Base-by-base conservation (phyloP, 2,113 vertebrate species). In the Muntiacus reevesi region DNA sequence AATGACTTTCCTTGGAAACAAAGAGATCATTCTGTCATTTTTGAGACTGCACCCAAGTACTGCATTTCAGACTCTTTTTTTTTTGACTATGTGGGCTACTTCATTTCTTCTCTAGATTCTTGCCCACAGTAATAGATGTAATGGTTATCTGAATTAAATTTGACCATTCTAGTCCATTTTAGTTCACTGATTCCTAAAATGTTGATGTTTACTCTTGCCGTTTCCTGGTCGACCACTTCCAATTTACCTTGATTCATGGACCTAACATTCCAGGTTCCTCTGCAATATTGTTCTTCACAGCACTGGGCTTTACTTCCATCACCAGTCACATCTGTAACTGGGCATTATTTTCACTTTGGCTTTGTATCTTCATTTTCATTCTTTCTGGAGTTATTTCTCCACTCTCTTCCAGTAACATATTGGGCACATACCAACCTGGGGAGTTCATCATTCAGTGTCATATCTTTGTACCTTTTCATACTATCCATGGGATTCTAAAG, bases 201-300 rank as follows among this genome's bases (percentile, higher is more conserved):
- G 62, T 4, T 0, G 16, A 67, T n/a, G 62, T 67, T 67, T 16
- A 67, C 62, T n/a, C 62, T 19, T 67, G 33, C 16, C 0, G 0
- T n/a, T 15, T 64, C 62, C 30, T 64, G 33, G 3, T 64, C n/a
- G 62, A 64, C 62, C 62, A 64, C 15, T 64, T 64, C 62, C 15
- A 64, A 0, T 64, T n/a, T n/a, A n/a, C 7, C 62, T 9, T 64
- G 62, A 17, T 64, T 64, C 62, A n/a, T 64, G 62, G 15, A 64
- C 30, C 62, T 64, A n/a, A 17, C 62, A 64, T 64, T 64, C 62
- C 62, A n/a, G 30, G 7, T 64, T 64, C 30, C 62, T 64, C n/a
- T n/a, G 30, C 30, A 33, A 4, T 64, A 17, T n/a, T 64, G 30
- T n/a, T 64, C 30, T n/a, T n/a, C 4, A 64, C 30, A 64, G 30